Conservation (phyloP, 2,797 vertebrate species). For the Octomys mimax region DNA sequence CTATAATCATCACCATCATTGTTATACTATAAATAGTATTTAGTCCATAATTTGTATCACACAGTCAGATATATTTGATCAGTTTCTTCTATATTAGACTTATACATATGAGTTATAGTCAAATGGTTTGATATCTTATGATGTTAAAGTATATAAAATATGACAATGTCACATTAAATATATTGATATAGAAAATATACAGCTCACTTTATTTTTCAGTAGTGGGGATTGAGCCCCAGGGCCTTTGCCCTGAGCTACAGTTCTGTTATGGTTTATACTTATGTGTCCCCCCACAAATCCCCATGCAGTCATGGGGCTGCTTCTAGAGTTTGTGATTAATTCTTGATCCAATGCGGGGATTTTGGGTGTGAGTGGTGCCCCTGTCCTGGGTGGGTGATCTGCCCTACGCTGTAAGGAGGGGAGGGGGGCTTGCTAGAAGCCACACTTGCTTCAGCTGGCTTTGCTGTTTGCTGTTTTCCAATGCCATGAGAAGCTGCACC, state of each 20-base stretch:
- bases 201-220: not conserved
- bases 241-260: not conserved
- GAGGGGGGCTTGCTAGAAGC: no score
- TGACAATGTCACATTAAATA: not conserved
- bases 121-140: not conserved
- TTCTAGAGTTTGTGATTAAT: no score
- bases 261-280: no score
- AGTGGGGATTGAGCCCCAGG: not conserved
- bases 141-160: not conserved
- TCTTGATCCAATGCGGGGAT: no score
- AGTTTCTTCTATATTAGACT: conserved; percentile 16
- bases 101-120: not conserved
- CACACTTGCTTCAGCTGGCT: no score
- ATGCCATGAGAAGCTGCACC: no score
- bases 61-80: not conserved
- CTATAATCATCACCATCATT: not conserved
- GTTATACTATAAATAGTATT: not conserved
- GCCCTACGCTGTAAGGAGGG: no score
- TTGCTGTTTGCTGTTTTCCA: no score
- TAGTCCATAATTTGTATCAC: not conserved
- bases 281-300: no score
- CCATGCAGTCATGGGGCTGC: no score
- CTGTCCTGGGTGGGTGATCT: no score
- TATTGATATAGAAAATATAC: not conserved
- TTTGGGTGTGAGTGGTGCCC: no score